Evolutionary conservation across 2,797 vertebrate genomes (phyloP).

Genomic region (Steatocranus sp.): DNA sequence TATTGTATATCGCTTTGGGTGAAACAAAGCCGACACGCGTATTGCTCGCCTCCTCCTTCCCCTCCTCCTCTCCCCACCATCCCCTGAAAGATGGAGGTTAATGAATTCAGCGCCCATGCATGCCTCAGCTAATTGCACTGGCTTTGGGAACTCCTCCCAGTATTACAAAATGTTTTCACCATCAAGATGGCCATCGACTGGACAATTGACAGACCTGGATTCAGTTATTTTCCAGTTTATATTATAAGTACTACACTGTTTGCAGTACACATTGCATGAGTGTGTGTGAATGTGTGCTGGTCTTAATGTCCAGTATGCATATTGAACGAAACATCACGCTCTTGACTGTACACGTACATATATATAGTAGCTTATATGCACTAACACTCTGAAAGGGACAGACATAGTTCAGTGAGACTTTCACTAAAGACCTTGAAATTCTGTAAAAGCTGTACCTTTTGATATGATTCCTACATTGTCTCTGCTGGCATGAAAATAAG

Average conservation of each 20-base stretch:
- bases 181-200: constrained; percentile 53
- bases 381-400: not conserved
- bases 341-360: not conserved
- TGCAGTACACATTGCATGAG: not conserved
- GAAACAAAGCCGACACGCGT: constrained; percentile 40
- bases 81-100: constrained; percentile 71
- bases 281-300: not conserved
- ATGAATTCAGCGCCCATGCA: constrained; percentile 67
- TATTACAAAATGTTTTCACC: constrained; percentile 51
- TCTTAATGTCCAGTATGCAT: not conserved
- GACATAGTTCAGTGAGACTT: not conserved
- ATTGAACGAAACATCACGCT: not conserved
- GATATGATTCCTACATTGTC: not conserved
- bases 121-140: constrained; percentile 68
- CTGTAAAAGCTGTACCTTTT: not conserved
- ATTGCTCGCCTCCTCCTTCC: not conserved
- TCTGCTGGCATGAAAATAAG: not conserved
- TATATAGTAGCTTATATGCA: not conserved
- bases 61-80: constrained; percentile 2
- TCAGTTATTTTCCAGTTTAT: not conserved
- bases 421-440: not conserved
- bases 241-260: not conserved
- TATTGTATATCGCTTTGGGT: not conserved
- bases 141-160: constrained; percentile 64
- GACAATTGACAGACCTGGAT: not conserved